Base-by-base conservation (phyloP, 1,140 invertebrate genomes). In the Drosophila sp. region DNA sequence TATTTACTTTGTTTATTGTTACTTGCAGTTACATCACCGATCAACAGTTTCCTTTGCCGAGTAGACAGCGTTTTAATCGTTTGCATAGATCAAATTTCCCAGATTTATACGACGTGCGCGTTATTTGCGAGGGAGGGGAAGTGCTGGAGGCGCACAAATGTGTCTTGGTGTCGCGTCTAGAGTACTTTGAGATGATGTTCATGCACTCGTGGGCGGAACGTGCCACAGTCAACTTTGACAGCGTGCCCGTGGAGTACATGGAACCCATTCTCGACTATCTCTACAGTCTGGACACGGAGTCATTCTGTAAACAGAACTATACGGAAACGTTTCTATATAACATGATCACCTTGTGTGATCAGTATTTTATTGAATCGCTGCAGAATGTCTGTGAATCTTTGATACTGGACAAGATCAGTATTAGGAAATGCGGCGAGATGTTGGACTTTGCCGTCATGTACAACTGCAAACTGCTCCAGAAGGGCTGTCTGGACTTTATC, bases 181-280 rank as follows among this genome's bases (percentile, higher is more conserved):
- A 96, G 58, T 96, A 96, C 90, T 96, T 96, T 90, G 92, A 93
- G 54, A 94, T 94, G 87, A 95, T 96, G 94, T 93, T 96, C 59
- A 93, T 93, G 38, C 92, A 93, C 63, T 93, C 93, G 27, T 96
- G 96, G 95, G 92, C 93, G 27, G 94, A 94, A 84, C 94, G 94
- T 80, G 91, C 90, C 56, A 80, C 70, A 0, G 78, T 92, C 2
- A 89, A 76, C 34, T 81, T 92, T 54, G 78, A 63, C 13, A 80
- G 78, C 1, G 76, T 92, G 29, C 81, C 91, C 6, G 13, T 62
- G 4, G 91, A 91, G 56, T 92, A 91, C 32, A 91, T 95, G 72
- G 91, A 93, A 63, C 92, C 93, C 14, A 84, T 95, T 2, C 59
- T 96, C 2, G 94, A 95, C 53, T 95, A 94, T 78, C 76, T 96